Evolutionary conservation across 2,888 invertebrate species (phyloP).

Genomic region (Beris morrisii): DNA sequence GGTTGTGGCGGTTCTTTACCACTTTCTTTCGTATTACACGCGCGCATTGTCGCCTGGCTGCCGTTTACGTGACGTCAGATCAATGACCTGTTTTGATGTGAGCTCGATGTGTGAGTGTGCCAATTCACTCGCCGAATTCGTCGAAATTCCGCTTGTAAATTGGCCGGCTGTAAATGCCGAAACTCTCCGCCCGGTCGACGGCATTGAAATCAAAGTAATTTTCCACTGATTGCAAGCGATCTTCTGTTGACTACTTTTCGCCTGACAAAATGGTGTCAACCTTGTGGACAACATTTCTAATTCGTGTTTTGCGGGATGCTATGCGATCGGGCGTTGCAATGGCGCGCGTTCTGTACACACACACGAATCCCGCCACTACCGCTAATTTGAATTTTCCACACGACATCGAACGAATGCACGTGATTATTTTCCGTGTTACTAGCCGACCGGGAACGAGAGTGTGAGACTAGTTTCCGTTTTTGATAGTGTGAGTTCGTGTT

Average conservation of each 20-base stretch:
- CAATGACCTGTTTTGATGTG: constrained; percentile 35
- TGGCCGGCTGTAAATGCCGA: neutral
- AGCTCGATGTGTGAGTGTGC: constrained; percentile 12
- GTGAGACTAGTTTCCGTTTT: no score
- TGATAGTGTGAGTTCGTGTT: no score
- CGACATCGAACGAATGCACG: no score
- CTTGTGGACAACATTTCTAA: no score
- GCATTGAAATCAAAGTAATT: neutral
- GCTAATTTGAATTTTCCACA: constrained; percentile 5
- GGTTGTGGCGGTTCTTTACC: neutral
- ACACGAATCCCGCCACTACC: neutral
- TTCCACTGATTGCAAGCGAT: neutral
- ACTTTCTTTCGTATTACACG: constrained; percentile 6
- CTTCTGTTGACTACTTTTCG: neutral
- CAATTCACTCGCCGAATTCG: neutral
- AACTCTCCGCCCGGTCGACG: neutral
- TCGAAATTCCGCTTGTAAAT: neutral
- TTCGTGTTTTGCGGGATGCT: neutral
- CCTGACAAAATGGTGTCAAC: no score
- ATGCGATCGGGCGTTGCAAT: constrained; percentile 3
- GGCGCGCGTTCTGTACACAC: constrained; percentile 11
- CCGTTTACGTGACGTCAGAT: constrained; percentile 35
- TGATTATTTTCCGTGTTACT: no score
- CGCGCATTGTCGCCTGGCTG: constrained; percentile 19
- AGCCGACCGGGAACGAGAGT: no score